Conservation (phyloP, 2,888 invertebrate species). For the Eulithis prunata region DNA sequence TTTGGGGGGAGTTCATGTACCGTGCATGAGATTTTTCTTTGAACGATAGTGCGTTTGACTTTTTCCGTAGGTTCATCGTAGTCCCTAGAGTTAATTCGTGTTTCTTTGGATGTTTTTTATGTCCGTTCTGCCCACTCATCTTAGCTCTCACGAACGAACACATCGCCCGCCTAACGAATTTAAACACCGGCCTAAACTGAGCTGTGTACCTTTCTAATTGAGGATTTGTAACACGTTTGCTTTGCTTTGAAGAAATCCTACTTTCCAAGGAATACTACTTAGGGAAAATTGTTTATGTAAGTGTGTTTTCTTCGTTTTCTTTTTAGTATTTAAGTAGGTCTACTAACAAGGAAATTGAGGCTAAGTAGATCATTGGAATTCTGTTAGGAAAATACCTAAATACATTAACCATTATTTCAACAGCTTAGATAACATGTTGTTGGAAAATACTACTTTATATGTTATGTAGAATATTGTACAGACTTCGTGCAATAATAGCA, state of each 20-base stretch:
- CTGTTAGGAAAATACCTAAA: neutral
- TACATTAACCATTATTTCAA: no score
- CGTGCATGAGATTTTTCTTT: no score
- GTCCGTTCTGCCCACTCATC: slow-evolving; percentile 34
- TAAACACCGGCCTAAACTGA: slow-evolving; percentile 83
- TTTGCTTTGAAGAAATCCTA: slow-evolving; percentile 56
- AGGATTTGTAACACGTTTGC: slow-evolving; percentile 74
- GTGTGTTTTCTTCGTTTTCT: slow-evolving; percentile 14
- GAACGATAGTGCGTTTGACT: no score
- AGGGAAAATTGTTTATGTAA: slow-evolving; percentile 21
- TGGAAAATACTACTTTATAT: no score
- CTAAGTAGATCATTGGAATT: slow-evolving; percentile 4
- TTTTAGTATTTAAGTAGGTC: slow-evolving; percentile 1
- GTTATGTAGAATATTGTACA: no score
- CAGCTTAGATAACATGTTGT: no score
- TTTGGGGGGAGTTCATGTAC: no score
- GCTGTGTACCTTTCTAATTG: slow-evolving; percentile 74
- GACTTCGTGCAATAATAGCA: no score
- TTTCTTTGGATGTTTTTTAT: neutral
- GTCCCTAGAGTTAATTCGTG: no score
- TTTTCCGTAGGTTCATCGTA: no score
- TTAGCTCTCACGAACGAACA: slow-evolving; percentile 63
- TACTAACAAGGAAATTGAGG: neutral
- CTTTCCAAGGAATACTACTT: slow-evolving; percentile 22
- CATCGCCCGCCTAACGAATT: slow-evolving; percentile 77